A percentile compares a stretch with the other conserved stretches of the same genome.
Conservation (phyloP, 2,797 vertebrate species). For the Pseudomugil tenellus region DNA sequence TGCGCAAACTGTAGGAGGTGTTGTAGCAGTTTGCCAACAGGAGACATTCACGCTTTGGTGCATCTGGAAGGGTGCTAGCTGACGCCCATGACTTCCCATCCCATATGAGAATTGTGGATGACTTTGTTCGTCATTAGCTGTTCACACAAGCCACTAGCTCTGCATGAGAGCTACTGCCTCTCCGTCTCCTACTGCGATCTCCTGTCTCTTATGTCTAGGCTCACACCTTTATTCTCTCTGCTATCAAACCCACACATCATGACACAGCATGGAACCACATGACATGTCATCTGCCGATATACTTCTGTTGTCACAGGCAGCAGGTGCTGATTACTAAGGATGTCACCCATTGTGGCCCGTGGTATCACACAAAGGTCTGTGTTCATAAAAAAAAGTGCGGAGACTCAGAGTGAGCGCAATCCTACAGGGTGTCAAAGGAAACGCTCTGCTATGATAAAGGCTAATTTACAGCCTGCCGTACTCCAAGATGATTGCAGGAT, state of each 20-base stretch:
- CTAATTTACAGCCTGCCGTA: slow-evolving; percentile 52
- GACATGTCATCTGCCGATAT: slow-evolving; percentile 69
- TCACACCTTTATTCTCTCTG: slow-evolving; percentile 53
- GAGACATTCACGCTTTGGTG: slow-evolving; percentile 72
- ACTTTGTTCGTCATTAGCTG: slow-evolving; percentile 79
- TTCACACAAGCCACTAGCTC: slow-evolving; percentile 67
- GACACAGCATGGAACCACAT: slow-evolving; percentile 68
- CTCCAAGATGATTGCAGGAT: slow-evolving; percentile 24
- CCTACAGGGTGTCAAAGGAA: slow-evolving; percentile 39
- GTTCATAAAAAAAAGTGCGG: slow-evolving; percentile 53
- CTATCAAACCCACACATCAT: slow-evolving; percentile 64
- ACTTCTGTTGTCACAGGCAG: slow-evolving; percentile 72
- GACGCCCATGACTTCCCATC: slow-evolving; percentile 67
- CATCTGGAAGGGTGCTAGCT: slow-evolving; percentile 75
- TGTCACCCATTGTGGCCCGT: slow-evolving; percentile 70
- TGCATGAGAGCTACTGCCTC: slow-evolving; percentile 57
- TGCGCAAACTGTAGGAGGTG: slow-evolving; percentile 72
- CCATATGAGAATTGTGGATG: slow-evolving; percentile 62
- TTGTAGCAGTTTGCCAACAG: slow-evolving; percentile 72
- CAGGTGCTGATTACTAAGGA: slow-evolving; percentile 83
- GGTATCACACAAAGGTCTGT: slow-evolving; percentile 69
- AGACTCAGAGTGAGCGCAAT: slow-evolving; percentile 35
- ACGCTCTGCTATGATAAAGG: slow-evolving; percentile 2
- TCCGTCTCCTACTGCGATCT: slow-evolving; percentile 41
- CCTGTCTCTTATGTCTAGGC: slow-evolving; percentile 50